Evolutionary conservation across 1,140 invertebrate species (phyloP).

Genomic region (Drosophila kohkoa): DNA sequence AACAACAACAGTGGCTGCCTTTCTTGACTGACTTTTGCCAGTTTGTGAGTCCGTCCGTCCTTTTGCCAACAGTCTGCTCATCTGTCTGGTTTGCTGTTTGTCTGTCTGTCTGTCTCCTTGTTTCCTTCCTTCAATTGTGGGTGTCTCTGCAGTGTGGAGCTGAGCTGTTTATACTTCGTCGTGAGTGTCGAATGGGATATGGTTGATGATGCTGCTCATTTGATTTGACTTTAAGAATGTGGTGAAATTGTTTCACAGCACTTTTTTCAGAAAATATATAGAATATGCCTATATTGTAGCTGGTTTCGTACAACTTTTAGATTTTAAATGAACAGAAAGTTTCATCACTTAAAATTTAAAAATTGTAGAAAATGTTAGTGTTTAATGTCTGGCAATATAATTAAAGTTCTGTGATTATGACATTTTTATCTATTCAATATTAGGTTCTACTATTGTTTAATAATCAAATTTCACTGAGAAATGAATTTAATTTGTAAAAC

Average conservation of each 20-base stretch:
- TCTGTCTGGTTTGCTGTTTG: background rate
- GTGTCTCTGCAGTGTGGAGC: slow-evolving; percentile 46
- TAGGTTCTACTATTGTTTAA: too few species aligned
- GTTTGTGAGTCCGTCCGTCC: slow-evolving; percentile 17
- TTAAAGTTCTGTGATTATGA: too few species aligned
- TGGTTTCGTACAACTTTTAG: too few species aligned
- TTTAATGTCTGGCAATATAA: too few species aligned
- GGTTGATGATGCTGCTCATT: slow-evolving; percentile 33
- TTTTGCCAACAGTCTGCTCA: slow-evolving; percentile 4
- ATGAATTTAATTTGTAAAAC: background rate
- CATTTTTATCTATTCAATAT: too few species aligned
- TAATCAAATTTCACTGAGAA: too few species aligned
- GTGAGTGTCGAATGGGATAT: slow-evolving; percentile 14
- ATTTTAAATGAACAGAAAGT: too few species aligned
- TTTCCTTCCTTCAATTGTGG: slow-evolving; percentile 51
- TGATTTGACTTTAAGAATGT: slow-evolving; percentile 58
- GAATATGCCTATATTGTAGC: too few species aligned
- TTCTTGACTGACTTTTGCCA: slow-evolving; percentile 71
- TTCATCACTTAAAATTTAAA: too few species aligned
- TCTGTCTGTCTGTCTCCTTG: slow-evolving; percentile 20
- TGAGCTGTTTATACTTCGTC: slow-evolving; percentile 60
- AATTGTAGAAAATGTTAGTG: too few species aligned
- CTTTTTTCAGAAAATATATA: background rate
- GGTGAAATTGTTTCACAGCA: slow-evolving; percentile 53
- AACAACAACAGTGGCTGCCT: slow-evolving; percentile 53